Conservation (phyloP, 2,888 invertebrate genomes). For the Rhagonycha lutea region DNA sequence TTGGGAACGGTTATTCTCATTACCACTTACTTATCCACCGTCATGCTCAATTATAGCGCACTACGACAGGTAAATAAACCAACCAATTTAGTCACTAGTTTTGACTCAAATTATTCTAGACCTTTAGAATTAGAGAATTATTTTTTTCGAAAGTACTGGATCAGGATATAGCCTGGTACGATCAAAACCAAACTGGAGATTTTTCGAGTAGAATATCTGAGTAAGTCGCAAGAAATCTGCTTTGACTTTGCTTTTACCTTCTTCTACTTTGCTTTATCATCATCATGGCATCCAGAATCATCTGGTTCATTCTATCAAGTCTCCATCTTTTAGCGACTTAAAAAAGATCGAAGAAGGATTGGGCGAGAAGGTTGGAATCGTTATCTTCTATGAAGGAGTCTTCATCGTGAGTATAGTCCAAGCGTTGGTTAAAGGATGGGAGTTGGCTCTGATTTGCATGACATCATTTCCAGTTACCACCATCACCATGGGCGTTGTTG, state of each 20-base stretch:
- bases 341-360: slow-evolving; percentile 80
- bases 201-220: slow-evolving; percentile 76
- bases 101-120: slow-evolving; percentile 50
- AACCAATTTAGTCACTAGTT: slow-evolving; percentile 63
- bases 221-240: slow-evolving; percentile 54
- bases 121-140: slow-evolving; percentile 64
- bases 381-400: slow-evolving; percentile 72
- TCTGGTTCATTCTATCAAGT: not conserved
- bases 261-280: not conserved
- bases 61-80: slow-evolving; percentile 71
- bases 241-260: not conserved
- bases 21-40: slow-evolving; percentile 67
- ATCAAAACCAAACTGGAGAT: slow-evolving; percentile 71
- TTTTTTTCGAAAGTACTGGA: slow-evolving; percentile 70
- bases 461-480: slow-evolving; percentile 72
- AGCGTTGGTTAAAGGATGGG: slow-evolving; percentile 79
- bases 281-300: not conserved
- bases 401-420: slow-evolving; percentile 67
- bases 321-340: slow-evolving; percentile 63
- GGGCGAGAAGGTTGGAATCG: slow-evolving; percentile 79
- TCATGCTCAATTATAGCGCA: slow-evolving; percentile 71
- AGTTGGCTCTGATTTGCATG: slow-evolving; percentile 76
- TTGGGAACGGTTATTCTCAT: slow-evolving; percentile 65
- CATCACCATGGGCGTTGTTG: slow-evolving; percentile 67
- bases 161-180: slow-evolving; percentile 77